These are phyloP conservation scores for Piaya cayana DNA, from an alignment of 2,113 vertebrate species.

Conservation along the genomic window DNA sequence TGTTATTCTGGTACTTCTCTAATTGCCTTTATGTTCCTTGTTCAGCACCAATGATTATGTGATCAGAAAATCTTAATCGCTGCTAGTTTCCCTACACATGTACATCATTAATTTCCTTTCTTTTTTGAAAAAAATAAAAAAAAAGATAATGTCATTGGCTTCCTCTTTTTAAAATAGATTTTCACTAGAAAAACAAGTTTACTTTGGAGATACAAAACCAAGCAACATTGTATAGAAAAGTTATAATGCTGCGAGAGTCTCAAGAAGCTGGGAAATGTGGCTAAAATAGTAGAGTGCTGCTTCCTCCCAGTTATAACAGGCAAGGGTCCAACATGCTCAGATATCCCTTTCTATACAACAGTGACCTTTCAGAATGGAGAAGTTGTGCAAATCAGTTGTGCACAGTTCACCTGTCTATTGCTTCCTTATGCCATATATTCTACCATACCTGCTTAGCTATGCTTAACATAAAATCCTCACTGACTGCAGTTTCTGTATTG, in stretches of 20 bases:
- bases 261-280: neutral
- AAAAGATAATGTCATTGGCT: neutral
- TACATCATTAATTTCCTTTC: neutral
- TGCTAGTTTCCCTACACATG: neutral
- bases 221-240: neutral
- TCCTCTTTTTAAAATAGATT: neutral
- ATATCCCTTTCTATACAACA: neutral
- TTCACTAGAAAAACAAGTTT: neutral
- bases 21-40: neutral
- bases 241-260: neutral
- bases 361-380: neutral
- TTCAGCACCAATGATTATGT: neutral
- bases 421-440: neutral
- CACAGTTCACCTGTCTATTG: neutral
- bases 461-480: neutral
- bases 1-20: neutral
- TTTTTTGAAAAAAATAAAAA: neutral
- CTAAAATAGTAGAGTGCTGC: neutral
- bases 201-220: neutral
- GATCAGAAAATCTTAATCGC: constrained; percentile 9
- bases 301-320: neutral
- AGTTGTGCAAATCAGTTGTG: neutral
- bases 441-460: neutral
- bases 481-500: neutral
- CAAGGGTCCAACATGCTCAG: neutral